Percentiles rank a stretch among this genome's conserved stretches.
Evolutionary conservation across 2,888 invertebrate genomes (phyloP).

Genomic region (Drosophila eohydei): DNA sequence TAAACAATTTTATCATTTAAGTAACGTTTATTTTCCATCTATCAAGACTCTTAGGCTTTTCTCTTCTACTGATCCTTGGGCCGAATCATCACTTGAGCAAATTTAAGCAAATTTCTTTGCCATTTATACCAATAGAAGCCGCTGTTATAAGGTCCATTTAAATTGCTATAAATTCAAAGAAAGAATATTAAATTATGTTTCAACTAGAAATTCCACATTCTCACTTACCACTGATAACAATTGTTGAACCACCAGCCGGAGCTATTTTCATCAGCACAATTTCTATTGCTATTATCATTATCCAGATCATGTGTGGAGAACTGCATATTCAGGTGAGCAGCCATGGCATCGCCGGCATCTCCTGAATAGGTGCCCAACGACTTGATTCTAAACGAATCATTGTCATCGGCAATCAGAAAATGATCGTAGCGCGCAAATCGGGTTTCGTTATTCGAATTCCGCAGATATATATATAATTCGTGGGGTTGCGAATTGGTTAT

Average conservation of each 20-base stretch:
- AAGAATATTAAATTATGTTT: background rate
- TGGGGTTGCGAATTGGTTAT: conserved; percentile 82
- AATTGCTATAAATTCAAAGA: conserved; percentile 85
- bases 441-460: conserved; percentile 87
- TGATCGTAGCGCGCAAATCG: conserved; percentile 87
- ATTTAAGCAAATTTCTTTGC: conserved; percentile 87
- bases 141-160: conserved; percentile 87
- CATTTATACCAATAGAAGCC: conserved; percentile 86
- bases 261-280: conserved; percentile 88
- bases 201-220: background rate
- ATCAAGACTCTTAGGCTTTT: background rate
- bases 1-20: too few species aligned
- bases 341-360: conserved; percentile 88
- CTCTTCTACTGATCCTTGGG: conserved; percentile 32
- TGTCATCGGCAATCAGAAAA: conserved; percentile 88
- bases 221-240: conserved; percentile 87
- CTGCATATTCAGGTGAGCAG: conserved; percentile 88
- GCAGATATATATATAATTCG: conserved; percentile 87
- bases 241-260: conserved; percentile 91
- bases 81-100: conserved; percentile 87
- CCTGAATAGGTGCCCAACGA: conserved; percentile 88
- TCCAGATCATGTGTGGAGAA: conserved; percentile 89
- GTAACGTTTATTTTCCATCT: background rate
- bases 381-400: conserved; percentile 88
- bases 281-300: conserved; percentile 86